phyloP scores from a whole-genome alignment of 2,113 vertebrate species.

The Siphamia tubifer region DNA sequence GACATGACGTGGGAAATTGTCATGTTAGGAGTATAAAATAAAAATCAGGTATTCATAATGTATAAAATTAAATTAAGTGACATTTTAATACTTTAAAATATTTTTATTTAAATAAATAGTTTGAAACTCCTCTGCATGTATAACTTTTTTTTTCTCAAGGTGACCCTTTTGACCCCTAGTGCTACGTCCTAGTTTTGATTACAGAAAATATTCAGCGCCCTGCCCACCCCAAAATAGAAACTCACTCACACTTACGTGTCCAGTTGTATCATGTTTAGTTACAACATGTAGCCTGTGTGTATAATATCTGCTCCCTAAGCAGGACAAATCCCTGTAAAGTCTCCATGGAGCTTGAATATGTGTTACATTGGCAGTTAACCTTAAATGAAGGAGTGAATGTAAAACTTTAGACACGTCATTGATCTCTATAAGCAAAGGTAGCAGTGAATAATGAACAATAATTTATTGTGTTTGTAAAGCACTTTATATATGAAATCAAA shows the following conservation, averaged over 20 bases:
- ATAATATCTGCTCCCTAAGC: neutral
- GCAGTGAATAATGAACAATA: neutral
- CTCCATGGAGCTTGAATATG: neutral
- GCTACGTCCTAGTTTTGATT: constrained; percentile 5
- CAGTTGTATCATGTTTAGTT: constrained; percentile 11
- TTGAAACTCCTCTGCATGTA: too few species aligned
- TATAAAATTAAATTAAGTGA: too few species aligned
- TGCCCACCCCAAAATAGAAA: constrained; percentile 51
- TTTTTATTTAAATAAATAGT: too few species aligned
- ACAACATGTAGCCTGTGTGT: neutral
- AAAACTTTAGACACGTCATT: neutral
- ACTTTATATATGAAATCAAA: too few species aligned
- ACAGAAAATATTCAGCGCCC: constrained; percentile 28
- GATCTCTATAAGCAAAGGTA: neutral
- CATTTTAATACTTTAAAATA: too few species aligned
- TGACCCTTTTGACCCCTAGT: constrained; percentile 25
- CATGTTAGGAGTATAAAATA: neutral
- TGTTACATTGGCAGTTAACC: constrained; percentile 2
- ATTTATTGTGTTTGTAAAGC: too few species aligned
- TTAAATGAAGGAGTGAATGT: neutral
- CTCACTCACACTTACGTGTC: constrained; percentile 5
- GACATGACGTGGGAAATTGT: constrained; percentile 27
- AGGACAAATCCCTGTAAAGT: constrained; percentile 5
- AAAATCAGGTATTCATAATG: too few species aligned
- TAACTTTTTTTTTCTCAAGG: too few species aligned